Evolutionary conservation across 1,140 invertebrate species (phyloP).

Genomic region (Diplogasteroides magnus): DNA sequence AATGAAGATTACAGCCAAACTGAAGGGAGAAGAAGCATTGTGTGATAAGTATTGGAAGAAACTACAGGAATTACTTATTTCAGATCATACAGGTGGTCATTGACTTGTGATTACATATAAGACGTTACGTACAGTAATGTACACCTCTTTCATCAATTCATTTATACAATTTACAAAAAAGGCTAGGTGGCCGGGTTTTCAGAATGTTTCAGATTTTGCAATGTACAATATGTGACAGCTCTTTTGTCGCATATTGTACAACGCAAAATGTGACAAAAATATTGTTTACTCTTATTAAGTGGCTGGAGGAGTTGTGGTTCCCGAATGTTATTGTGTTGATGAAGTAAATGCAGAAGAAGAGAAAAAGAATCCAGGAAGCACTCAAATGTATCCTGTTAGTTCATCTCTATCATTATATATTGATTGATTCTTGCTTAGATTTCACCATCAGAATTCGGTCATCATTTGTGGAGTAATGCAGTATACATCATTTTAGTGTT

Average conservation of each 20-base stretch:
- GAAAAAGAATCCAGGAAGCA: slow-evolving; percentile 68
- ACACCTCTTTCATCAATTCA: too few species aligned
- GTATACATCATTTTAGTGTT: slow-evolving; percentile 88
- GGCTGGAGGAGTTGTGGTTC: slow-evolving; percentile 61
- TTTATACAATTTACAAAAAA: too few species aligned
- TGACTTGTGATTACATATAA: neutral
- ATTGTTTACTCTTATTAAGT: slow-evolving; percentile 1
- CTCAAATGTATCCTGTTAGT: slow-evolving; percentile 57
- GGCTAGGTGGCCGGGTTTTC: too few species aligned
- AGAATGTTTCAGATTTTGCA: too few species aligned
- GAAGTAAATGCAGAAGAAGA: slow-evolving; percentile 73
- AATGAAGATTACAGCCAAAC: too few species aligned
- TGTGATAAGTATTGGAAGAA: slow-evolving; percentile 83
- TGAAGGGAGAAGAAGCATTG: slow-evolving; percentile 71
- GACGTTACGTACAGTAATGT: too few species aligned
- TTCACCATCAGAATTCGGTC: slow-evolving; percentile 44
- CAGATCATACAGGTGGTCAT: slow-evolving; percentile 25
- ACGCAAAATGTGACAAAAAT: neutral
- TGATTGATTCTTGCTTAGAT: neutral
- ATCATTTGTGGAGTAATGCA: slow-evolving; percentile 82
- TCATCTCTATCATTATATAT: slow-evolving; percentile 31
- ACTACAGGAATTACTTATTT: slow-evolving; percentile 60
- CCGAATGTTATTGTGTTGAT: slow-evolving; percentile 84
- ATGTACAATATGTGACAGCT: too few species aligned
- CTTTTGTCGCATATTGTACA: too few species aligned